Evolutionary conservation across 2,797 vertebrate genomes (phyloP), one percentile per base, ranked within the genome.

Genomic region (Macroramphosus scolopax): DNA sequence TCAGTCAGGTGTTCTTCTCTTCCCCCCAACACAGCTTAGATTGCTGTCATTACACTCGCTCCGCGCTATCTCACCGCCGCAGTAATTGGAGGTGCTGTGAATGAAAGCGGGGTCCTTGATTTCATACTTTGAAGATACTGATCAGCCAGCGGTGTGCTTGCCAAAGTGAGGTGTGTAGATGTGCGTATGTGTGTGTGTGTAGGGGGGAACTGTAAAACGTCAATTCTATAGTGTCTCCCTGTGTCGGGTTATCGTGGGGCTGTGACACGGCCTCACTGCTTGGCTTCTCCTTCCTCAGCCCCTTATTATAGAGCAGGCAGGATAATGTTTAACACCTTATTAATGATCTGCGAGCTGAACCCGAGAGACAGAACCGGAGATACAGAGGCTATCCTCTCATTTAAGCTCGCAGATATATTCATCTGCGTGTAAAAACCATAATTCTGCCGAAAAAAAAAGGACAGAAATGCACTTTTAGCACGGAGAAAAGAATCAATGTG

Each of bases 41-140:
- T 78, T 51, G 76, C 71, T 47, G 66, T 57, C 63, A 84, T 85
- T 85, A 81, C 31, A 41, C 45, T 68, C 67, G 46, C 63, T 61
- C 47, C 12, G 16, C 53, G 53, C 73, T 56, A 56, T 78, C 80
- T 74, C 42, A 62, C 68, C 72, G 68, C 53, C 56, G 37, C 58
- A 45, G 42, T 83, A 77, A 80, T 82, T 76, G 59, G 67, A 72
- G 54, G 56, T 42, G 70, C 62, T 48, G 73, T 26, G 66, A 81
- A 71, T 60, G 57, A 75, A 79, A 72, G 66, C 37, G 57, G 33
- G 51, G 52, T 46, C 47, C 74, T 73, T 75, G 42, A 80, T 77
- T 79, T 78, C 49, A 66, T 59, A 73, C 78, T 74, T 51, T 68
- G 59, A 74, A 66, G 77, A 49, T 35, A 55, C 59, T 16, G 47